These are phyloP conservation scores for Ahaetulla prasina DNA, from an alignment of 2,113 vertebrate species.

Conservation along the genomic window DNA sequence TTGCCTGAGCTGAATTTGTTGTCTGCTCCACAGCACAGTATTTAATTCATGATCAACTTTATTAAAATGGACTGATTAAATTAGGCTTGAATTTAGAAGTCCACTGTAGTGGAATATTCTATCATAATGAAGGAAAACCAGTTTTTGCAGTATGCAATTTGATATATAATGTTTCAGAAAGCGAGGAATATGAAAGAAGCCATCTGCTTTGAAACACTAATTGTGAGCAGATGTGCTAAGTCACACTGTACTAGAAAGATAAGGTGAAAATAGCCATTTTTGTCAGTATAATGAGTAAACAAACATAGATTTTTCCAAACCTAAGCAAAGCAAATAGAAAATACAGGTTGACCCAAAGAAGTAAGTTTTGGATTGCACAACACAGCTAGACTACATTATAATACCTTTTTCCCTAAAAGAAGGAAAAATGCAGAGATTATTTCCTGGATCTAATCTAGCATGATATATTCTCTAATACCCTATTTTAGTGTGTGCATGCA, in stretches of 20 bases:
- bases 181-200: slow-evolving; percentile 5
- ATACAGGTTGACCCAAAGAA: background rate
- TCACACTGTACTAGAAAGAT: slow-evolving; percentile 26
- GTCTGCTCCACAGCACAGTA: background rate
- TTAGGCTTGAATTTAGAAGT: background rate
- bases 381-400: background rate
- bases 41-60: slow-evolving; percentile 12
- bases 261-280: slow-evolving; percentile 13
- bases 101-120: background rate
- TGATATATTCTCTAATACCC: background rate
- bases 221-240: slow-evolving; percentile 22
- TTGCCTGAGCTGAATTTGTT: background rate
- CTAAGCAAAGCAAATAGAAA: slow-evolving; percentile 16
- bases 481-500: background rate
- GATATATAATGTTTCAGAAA: background rate
- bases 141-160: background rate
- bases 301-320: slow-evolving; percentile 12
- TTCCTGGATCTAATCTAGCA: background rate
- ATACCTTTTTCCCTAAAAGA: background rate
- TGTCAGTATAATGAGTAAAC: slow-evolving; percentile 16
- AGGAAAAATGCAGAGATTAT: background rate
- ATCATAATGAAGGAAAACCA: background rate
- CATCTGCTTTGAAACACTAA: slow-evolving; percentile 34
- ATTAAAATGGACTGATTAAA: slow-evolving; percentile 11
- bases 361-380: background rate